Conservation (phyloP, 2,797 vertebrate genomes). For the Apodemus agrarius region DNA sequence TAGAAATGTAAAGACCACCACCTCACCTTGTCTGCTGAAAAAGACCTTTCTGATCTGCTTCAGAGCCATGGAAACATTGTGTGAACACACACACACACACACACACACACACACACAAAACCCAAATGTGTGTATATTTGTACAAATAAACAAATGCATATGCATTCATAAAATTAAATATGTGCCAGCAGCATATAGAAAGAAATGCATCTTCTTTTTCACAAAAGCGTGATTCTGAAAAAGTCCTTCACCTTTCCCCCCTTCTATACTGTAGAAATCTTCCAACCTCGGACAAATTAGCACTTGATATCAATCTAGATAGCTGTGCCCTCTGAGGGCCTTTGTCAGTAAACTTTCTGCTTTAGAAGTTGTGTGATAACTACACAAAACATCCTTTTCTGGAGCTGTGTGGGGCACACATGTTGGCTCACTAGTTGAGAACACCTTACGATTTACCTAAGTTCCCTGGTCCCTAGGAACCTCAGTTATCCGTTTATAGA, state of each 20-base stretch:
- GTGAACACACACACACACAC: not conserved
- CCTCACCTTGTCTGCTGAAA: not conserved
- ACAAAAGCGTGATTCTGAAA: slow-evolving; percentile 22
- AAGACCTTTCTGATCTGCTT: not conserved
- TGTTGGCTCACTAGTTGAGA: not conserved
- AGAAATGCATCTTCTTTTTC: not conserved
- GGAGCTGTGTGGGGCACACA: not conserved
- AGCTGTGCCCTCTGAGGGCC: not conserved
- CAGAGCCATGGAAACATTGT: not conserved
- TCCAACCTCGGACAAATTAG: not conserved
- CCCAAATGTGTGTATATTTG: not conserved
- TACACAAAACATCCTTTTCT: not conserved
- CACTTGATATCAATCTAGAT: not conserved
- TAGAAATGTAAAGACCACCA: slow-evolving; percentile 1
- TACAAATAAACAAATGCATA: not conserved
- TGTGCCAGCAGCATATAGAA: not conserved
- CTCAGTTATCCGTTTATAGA: not conserved
- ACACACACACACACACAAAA: not conserved
- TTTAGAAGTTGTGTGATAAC: not conserved
- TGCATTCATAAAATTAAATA: not conserved
- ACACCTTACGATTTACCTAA: not conserved
- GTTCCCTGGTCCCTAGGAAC: not conserved
- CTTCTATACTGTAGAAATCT: not conserved
- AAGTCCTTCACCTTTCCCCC: not conserved
- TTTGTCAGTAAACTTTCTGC: not conserved